A percentile compares a stretch with the other conserved stretches of the same genome.
Evolutionary conservation across 2,797 vertebrate species (phyloP).

Genomic region (Pempheris klunzingeri): DNA sequence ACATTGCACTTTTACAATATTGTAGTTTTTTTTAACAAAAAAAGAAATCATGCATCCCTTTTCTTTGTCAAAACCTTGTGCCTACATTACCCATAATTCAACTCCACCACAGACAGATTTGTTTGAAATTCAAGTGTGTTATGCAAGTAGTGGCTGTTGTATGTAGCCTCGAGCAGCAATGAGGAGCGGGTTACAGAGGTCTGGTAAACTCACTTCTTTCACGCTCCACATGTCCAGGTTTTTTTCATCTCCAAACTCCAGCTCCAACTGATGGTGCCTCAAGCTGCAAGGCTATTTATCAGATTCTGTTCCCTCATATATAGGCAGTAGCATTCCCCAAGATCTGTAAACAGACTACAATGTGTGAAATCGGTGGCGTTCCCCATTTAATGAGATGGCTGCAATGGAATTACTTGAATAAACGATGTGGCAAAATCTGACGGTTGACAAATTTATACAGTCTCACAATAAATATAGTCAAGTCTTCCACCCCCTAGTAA

Average conservation of each 20-base stretch:
- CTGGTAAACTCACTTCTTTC: neutral
- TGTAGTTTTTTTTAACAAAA: too few species aligned
- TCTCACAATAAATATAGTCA: neutral
- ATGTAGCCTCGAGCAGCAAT: neutral
- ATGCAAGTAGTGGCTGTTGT: neutral
- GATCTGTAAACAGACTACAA: too few species aligned
- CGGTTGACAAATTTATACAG: neutral
- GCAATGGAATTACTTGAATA: neutral
- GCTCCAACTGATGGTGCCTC: too few species aligned
- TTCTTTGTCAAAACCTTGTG: too few species aligned
- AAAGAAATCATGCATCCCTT: too few species aligned
- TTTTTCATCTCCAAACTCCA: too few species aligned
- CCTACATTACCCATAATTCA: too few species aligned
- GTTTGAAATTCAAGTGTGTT: neutral
- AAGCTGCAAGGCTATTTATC: too few species aligned
- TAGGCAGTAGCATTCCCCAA: neutral
- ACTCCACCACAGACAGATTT: neutral
- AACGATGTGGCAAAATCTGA: neutral
- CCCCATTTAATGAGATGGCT: too few species aligned
- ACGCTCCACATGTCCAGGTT: neutral
- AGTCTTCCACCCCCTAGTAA: neutral
- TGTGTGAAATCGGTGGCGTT: too few species aligned
- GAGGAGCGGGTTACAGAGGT: neutral
- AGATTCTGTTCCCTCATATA: too few species aligned
- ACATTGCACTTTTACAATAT: too few species aligned